Conservation (phyloP, 2,797 vertebrate species). For the Percopsis omiscomaycus region DNA sequence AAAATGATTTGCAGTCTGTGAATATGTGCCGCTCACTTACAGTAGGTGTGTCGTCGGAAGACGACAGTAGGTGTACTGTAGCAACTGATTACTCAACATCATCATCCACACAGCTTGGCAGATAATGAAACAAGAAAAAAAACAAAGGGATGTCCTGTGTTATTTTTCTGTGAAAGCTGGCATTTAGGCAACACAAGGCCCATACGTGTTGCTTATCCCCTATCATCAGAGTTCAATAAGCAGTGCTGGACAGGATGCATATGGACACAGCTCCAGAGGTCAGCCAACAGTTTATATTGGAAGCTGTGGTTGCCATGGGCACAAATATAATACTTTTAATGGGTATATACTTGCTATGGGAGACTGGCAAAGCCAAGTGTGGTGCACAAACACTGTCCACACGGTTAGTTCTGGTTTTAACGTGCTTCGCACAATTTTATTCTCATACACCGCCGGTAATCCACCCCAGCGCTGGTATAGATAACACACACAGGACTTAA, state of each 20-base stretch:
- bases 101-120: slow-evolving; percentile 8
- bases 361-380: too few relatives aligned
- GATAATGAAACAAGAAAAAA: slow-evolving; percentile 11
- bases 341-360: slow-evolving; percentile 10
- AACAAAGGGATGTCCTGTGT: slow-evolving; percentile 7
- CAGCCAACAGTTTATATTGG: neutral
- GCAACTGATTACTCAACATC: slow-evolving; percentile 1
- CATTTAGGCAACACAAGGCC: neutral
- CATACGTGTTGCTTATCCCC: slow-evolving; percentile 4
- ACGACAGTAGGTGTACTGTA: neutral
- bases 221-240: slow-evolving; percentile 6
- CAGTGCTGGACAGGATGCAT: slow-evolving; percentile 22
- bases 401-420: too few relatives aligned
- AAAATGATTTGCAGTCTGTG: slow-evolving; percentile 55
- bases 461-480: too few relatives aligned
- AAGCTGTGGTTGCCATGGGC: neutral
- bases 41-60: neutral
- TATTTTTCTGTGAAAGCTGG: neutral
- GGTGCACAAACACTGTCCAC: too few relatives aligned
- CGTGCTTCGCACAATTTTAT: too few relatives aligned
- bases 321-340: neutral
- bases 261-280: slow-evolving; percentile 17
- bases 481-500: too few relatives aligned
- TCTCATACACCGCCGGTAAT: too few relatives aligned
- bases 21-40: neutral